Evolutionary conservation across 1,140 invertebrate species (phyloP), one percentile per base, ranked within the genome.

Genomic region (Tetramorium parvispinum): DNA sequence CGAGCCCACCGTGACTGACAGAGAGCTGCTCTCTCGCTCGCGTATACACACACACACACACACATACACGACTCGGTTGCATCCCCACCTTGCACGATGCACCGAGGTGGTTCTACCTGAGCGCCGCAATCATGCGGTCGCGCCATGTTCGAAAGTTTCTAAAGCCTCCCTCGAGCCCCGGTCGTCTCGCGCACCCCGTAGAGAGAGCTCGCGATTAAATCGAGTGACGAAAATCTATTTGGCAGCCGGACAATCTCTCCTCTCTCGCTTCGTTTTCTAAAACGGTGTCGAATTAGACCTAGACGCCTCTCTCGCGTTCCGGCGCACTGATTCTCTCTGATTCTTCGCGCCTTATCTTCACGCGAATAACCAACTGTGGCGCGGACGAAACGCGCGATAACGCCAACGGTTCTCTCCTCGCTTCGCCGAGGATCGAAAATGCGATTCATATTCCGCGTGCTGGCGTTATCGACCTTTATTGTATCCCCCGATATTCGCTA

Each of bases 401-500:
- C 24, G 24, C 40, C 40, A 71, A 24, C 21, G 24, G 40, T 49
- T 70, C 40, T 8, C 65, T 40, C 53, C 51, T 24, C 27, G 13
- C 21, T 71, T 46, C 21, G n/a, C 68, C 51, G 21, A 32, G 79
- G 79, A 83, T 73, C 66, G 68, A 59, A 73, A 73, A 83, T 32
- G 79, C 11, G 40, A 83, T 71, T 71, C 51, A 53, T 82, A 82
- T 27, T 83, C 79, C 71, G 68, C 46, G 61, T 55, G 21, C 63
- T 24, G 46, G 21, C 66, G 70, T 83, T 83, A 83, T 73, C 79
- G 66, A 21, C 24, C 79, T 73, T 73, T 73, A 83, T 83, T 83
- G 57, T 68, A 83, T 83, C 53, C 51, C 51, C 73, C 79, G 51
- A 73, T 82, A 71, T 82, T 81, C 49, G 53, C 66, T 73, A 73